Evolutionary conservation across 2,888 invertebrate genomes (phyloP), one percentile per base, ranked within the genome.

Genomic region (Hypomecis punctinalis): DNA sequence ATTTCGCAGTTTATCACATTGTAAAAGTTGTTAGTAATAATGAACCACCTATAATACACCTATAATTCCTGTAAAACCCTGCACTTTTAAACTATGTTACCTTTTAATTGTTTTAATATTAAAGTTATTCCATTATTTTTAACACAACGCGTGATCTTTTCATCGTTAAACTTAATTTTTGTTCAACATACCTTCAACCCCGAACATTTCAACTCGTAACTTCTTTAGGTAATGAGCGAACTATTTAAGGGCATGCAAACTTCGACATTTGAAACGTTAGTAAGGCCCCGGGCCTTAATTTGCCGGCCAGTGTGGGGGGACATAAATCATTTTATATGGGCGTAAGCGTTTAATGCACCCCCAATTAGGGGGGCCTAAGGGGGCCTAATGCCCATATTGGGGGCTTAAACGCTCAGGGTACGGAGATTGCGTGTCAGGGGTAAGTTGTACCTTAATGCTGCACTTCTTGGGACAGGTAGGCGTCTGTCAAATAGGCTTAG

Each of bases 251-350:
- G 39, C n/a, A 39, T 57, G 36, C 47, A 51, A 62, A 51, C 51
- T 61, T 62, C 35, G 55, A 55, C 61, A 43, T 45, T 33, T 39
- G 54, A 43, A 35, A 54, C 54, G 56, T 61, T 67, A 57, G 62
- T 66, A 67, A 45, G 36, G 43, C 61, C 61, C 62, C 52, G 60
- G 61, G 54, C 56, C 55, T 67, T 71, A 67, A 69, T 68, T 66
- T 61, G 71, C 68, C 73, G 75, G 74, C 72, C 68, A 73, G 76
- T 77, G 77, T 78, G 73, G 57, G 69, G 61, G 67, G 73, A 74
- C 77, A 84, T 88, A 86, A 88, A 88, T 88, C 86, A 88, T 83
- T 85, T 84, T 84, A 84, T 84, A 86, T 79, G 83, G 80, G 75
- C 78, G 79, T 83, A 82, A 83, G 81, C 83, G 81, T 80, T 85